Conservation (phyloP, 2,113 vertebrate genomes). For the Psilopsiagon aurifrons region DNA sequence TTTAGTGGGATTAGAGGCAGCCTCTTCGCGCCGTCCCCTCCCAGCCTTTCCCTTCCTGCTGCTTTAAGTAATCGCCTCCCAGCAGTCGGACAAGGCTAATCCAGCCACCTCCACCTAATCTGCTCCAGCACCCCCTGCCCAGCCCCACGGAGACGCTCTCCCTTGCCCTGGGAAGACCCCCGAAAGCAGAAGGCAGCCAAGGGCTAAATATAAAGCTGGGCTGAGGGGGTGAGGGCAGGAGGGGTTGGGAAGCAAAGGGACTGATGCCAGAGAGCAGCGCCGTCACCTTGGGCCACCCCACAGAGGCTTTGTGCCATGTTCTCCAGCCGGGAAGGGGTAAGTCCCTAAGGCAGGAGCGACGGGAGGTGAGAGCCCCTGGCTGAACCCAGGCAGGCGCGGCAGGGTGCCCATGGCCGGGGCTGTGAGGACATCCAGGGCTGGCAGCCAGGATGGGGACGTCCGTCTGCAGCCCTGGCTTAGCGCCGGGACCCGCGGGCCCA, state of each 20-base stretch:
- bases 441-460: not conserved
- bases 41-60: slow-evolving; percentile 24
- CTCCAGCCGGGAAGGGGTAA: accelerated
- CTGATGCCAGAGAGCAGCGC: not conserved
- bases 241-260: slow-evolving; percentile 19
- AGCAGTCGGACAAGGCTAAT: slow-evolving; percentile 18
- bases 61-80: slow-evolving; percentile 52
- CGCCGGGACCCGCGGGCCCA: not conserved
- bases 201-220: slow-evolving; percentile 22
- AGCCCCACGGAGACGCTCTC: not conserved
- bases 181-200: not conserved
- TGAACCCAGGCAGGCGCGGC: not conserved
- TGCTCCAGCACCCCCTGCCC: not conserved
- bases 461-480: accelerated
- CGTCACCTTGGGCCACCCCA: not conserved
- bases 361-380: not conserved
- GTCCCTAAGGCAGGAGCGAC: not conserved
- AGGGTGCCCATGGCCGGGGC: not conserved
- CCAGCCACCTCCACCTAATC: slow-evolving; percentile 56
- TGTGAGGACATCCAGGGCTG: accelerated
- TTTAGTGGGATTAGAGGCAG: slow-evolving; percentile 37
- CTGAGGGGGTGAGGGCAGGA: not conserved
- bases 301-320: accelerated
- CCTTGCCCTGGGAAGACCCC: not conserved
- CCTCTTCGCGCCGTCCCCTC: slow-evolving; percentile 7